Base-by-base conservation (phyloP, 2,888 invertebrate genomes). In the Ornithoptera priamus region DNA sequence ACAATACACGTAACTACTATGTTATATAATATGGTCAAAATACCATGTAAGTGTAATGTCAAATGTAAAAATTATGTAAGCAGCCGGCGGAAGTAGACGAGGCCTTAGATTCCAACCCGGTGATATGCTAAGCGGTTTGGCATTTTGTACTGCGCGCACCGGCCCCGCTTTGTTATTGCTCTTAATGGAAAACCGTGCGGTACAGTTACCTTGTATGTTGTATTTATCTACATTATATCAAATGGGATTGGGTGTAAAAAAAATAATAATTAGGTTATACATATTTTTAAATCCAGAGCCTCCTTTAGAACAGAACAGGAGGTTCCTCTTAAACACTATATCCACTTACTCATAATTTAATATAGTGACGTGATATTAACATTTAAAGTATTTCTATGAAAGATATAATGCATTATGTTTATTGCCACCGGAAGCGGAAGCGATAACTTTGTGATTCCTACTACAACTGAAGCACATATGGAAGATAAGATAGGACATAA, bases 111-210 rank as follows among this genome's bases (percentile, higher is more conserved):
- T 78, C 76, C 71, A 73, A 72, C 70, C 73, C 76, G 73, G 77
- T 81, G 89, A 90, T 89, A 89, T 85, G 86, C 82, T 86, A 85
- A 86, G 84, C 85, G 82, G 77, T 81, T 77, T 88, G 87, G 84
- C 85, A 87, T 90, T 90, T 88, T 76, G 81, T 80, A 80, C 79
- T 67, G 72, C 73, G 74, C 80, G 79, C 79, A 80, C 80, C 78
- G 78, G 76, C 71, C 65, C 67, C 66, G 76, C 81, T 81, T 83
- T 81, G 81, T 83, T 83, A 82, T 78, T 80, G 79, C 76, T 75
- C 80, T 76, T 85, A 86, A 86, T 86, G 79, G 86, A 85, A 86
- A 82, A 80, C 79, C 76, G 74, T 75, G 77, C 76, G 78, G 78
- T 81, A 82, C 83, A 80, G 82, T 86, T 84, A 83, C 74, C 71